Conservation (phyloP, 2,113 vertebrate genomes). For the human (Homo sapiens) region GRCh38 chr11:8754001-8754500, state of each 20-base stretch:
- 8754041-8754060: rapidly evolving
- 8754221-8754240: background rate
- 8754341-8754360: constrained; percentile 16
- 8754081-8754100: background rate
- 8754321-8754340: background rate
- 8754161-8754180: background rate
- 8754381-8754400: background rate
- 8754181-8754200: background rate
- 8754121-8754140: background rate
- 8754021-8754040: background rate
- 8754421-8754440: background rate
- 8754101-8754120: background rate
- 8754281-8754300: constrained; percentile 10
- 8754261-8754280: background rate
- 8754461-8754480: background rate
- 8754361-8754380: background rate
- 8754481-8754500: background rate
- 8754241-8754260: constrained; percentile 13
- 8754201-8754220: constrained; percentile 6
- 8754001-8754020: background rate
- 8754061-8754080: background rate
- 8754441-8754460: background rate
- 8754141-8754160: background rate
- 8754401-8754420: constrained; percentile 30
- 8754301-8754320: background rate